phyloP scores from a whole-genome alignment of 2,797 vertebrate genomes.

The Choloepus didactylus region DNA sequence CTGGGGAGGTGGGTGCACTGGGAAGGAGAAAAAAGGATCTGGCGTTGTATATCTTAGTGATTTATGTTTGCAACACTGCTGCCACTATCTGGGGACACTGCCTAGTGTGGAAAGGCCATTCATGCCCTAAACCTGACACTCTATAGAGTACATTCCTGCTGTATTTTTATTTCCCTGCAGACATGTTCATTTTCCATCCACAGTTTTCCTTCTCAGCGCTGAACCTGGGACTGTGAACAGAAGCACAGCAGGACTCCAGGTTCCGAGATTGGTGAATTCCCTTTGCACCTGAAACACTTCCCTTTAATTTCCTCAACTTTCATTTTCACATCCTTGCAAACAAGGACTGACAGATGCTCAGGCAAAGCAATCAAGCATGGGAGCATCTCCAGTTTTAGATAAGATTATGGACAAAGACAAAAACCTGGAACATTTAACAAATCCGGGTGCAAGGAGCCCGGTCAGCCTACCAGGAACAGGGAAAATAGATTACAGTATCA shows the following conservation, averaged over 20 bases:
- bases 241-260: not conserved
- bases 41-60: slow-evolving; percentile 45
- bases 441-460: slow-evolving; percentile 38
- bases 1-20: not conserved
- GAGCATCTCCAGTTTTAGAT: slow-evolving; percentile 72
- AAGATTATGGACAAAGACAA: slow-evolving; percentile 75
- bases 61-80: slow-evolving; percentile 64
- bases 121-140: slow-evolving; percentile 56
- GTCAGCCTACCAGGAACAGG: slow-evolving; percentile 62
- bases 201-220: slow-evolving; percentile 14
- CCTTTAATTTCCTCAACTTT: slow-evolving; percentile 70
- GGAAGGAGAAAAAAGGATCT: not conserved
- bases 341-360: slow-evolving; percentile 65
- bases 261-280: slow-evolving; percentile 71
- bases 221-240: slow-evolving; percentile 5
- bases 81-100: not conserved
- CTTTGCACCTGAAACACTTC: not conserved
- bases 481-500: slow-evolving; percentile 75
- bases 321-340: slow-evolving; percentile 41
- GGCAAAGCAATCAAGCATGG: slow-evolving; percentile 68
- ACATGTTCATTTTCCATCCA: slow-evolving; percentile 62
- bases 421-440: slow-evolving; percentile 76
- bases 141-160: not conserved
- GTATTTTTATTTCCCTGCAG: slow-evolving; percentile 72
- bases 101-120: slow-evolving; percentile 50